Evolutionary conservation across 2,113 vertebrate species (phyloP).

Genomic region (Rhegmatorhina hoffmannsi): DNA sequence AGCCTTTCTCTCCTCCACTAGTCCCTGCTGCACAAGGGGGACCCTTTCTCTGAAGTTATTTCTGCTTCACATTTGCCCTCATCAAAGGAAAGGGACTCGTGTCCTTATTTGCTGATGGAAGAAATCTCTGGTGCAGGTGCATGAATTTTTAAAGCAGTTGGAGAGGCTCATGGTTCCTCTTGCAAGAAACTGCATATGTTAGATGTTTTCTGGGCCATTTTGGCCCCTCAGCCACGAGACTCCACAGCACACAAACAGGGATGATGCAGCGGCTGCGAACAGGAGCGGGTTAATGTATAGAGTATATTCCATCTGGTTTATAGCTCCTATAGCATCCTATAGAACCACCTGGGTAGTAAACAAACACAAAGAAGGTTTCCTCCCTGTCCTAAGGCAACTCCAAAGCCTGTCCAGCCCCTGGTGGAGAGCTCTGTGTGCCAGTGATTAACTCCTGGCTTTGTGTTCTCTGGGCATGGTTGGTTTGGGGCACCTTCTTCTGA

Average conservation of each 20-base stretch:
- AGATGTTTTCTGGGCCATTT: background rate
- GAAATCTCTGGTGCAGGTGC: background rate
- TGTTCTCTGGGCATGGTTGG: background rate
- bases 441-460: background rate
- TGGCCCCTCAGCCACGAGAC: background rate
- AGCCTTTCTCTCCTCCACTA: background rate
- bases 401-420: background rate
- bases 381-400: background rate
- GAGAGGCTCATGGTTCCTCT: background rate
- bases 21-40: background rate
- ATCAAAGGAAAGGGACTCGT: background rate
- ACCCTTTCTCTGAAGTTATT: background rate
- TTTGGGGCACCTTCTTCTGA: fast-evolving
- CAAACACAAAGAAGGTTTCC: background rate
- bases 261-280: background rate
- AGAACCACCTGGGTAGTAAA: background rate
- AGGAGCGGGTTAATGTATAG: background rate
- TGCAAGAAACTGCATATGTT: background rate
- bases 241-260: background rate
- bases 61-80: background rate
- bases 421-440: no score
- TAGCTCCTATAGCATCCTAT: background rate
- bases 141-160: background rate
- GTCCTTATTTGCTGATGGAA: background rate
- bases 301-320: background rate